Percentiles rank a stretch among this genome's conserved stretches.
phyloP scores from a whole-genome alignment of 2,113 vertebrate species.

The Carollia perspicillata region DNA sequence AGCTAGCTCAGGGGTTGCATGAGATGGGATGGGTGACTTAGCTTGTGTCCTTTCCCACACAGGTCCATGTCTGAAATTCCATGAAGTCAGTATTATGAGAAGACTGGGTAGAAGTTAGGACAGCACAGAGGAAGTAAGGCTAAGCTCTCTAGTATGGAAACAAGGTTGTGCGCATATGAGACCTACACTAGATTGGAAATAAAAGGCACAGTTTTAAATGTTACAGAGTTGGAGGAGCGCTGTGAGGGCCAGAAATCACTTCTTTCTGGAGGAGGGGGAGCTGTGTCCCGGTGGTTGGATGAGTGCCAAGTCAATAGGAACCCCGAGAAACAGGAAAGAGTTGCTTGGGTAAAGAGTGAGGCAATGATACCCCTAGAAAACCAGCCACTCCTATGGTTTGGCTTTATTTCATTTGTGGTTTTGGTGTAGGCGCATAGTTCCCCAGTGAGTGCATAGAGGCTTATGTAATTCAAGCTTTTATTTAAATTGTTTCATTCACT shows the following conservation, averaged over 20 bases:
- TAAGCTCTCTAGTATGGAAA: neutral
- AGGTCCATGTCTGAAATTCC: neutral
- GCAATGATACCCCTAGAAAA: neutral
- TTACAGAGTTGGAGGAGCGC: neutral
- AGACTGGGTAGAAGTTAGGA: neutral
- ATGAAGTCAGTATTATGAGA: neutral
- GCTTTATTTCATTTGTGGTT: neutral
- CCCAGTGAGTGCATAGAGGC: neutral
- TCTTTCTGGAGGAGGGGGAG: neutral
- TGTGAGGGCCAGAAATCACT: neutral
- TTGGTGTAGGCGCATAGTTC: neutral
- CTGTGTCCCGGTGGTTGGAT: neutral
- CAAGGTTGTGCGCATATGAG: rapidly evolving
- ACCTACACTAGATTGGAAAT: neutral
- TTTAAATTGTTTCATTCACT: neutral
- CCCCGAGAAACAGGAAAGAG: neutral
- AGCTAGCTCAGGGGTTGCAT: neutral
- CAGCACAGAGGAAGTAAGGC: neutral
- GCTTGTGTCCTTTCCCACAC: neutral
- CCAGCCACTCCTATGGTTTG: neutral
- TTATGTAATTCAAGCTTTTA: neutral
- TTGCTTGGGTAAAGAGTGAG: neutral
- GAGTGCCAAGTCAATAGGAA: neutral
- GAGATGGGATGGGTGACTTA: neutral
- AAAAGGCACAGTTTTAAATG: neutral